These are phyloP conservation scores for Strigamia crassipes DNA, from an alignment of 2,888 invertebrate genomes.

Conservation along the genomic window DNA sequence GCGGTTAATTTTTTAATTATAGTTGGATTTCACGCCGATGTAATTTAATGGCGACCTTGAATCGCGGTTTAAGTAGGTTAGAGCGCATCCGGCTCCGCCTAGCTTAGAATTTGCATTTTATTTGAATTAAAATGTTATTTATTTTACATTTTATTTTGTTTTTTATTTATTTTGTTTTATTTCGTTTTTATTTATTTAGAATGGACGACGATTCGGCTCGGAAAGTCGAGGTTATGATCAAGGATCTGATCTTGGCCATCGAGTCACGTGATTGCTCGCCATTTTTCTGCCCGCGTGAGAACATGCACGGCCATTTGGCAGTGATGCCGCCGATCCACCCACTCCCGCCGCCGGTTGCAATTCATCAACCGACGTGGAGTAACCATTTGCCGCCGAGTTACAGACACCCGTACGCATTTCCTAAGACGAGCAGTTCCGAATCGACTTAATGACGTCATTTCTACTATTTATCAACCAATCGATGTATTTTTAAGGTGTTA, in stretches of 20 bases:
- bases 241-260: slow-evolving; percentile 50
- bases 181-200: no score
- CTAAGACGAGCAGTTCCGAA: neutral
- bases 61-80: neutral
- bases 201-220: slow-evolving; percentile 50
- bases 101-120: neutral
- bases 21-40: neutral
- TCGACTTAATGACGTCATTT: neutral
- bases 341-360: neutral
- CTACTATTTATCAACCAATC: neutral
- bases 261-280: slow-evolving; percentile 50
- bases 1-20: neutral
- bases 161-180: no score
- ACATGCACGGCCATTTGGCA: slow-evolving; percentile 14
- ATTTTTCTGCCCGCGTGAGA: slow-evolving; percentile 47
- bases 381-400: slow-evolving; percentile 13
- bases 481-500: neutral
- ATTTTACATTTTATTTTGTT: neutral
- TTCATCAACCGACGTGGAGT: neutral
- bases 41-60: neutral
- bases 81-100: neutral
- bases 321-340: slow-evolving; percentile 31
- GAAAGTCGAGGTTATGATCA: slow-evolving; percentile 50
- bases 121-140: neutral
- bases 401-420: slow-evolving; percentile 3